phyloP scores from a whole-genome alignment of 1,140 invertebrate species.

The Eufriesea mexicana region DNA sequence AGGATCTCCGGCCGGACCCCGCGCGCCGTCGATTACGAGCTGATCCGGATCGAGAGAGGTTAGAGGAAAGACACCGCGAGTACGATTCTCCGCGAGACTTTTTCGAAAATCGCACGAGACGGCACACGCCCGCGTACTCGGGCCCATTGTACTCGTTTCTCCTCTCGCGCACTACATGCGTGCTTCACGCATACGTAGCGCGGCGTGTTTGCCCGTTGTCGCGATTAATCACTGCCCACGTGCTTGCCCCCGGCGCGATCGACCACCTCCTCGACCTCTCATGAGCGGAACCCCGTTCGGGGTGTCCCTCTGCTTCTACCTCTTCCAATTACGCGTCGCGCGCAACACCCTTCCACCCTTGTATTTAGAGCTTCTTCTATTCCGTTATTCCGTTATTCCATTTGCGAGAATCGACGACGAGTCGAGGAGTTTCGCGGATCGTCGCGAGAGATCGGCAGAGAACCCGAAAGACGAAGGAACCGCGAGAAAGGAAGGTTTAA shows the following conservation, averaged over 20 bases:
- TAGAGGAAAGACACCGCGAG: too few relatives aligned
- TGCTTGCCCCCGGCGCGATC: not conserved
- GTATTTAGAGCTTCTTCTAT: too few relatives aligned
- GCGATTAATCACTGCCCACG: conserved; percentile 72
- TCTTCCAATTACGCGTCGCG: too few relatives aligned
- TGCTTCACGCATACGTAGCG: not conserved
- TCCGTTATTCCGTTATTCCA: too few relatives aligned
- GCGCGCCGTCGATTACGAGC: not conserved
- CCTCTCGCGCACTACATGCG: not conserved
- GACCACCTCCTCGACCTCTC: not conserved
- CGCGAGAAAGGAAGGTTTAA: not conserved
- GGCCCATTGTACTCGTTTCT: conserved; percentile 1
- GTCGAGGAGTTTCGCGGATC: too few relatives aligned
- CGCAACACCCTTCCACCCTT: too few relatives aligned
- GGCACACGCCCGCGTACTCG: not conserved
- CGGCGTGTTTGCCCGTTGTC: conserved; percentile 55
- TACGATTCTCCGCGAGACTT: not conserved
- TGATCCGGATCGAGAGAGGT: too few relatives aligned
- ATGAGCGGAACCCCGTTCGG: not conserved
- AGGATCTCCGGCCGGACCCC: conserved; percentile 14
- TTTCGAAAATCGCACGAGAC: too few relatives aligned
- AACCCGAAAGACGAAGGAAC: not conserved
- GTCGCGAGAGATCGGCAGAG: too few relatives aligned
- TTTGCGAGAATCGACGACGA: too few relatives aligned
- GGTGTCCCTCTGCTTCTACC: not conserved